Evolutionary conservation across 2,797 vertebrate species (phyloP).

Genomic region (Hydrolagus colliei): DNA sequence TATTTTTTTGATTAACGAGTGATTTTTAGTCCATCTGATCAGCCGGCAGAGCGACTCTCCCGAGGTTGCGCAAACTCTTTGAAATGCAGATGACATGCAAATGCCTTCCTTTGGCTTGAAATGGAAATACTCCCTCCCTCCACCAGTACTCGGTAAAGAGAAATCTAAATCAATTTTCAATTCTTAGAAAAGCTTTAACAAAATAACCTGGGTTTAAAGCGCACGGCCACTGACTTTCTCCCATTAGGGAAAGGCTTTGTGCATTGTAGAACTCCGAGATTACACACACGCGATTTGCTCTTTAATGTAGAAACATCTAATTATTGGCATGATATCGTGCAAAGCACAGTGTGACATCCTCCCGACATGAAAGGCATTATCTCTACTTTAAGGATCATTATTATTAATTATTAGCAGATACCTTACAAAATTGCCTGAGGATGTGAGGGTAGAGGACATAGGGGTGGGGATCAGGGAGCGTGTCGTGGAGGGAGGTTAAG

Average conservation of each 20-base stretch:
- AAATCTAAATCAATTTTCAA: background rate
- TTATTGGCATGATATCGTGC: too few species aligned
- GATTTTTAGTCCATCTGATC: background rate
- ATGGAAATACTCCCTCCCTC: background rate
- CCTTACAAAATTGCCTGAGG: too few species aligned
- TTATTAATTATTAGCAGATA: too few species aligned
- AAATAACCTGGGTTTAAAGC: background rate
- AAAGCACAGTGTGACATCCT: too few species aligned
- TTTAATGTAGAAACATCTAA: background rate
- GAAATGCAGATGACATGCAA: conserved; percentile 27
- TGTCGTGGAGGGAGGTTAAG: too few species aligned
- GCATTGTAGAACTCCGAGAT: background rate
- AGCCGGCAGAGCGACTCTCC: background rate
- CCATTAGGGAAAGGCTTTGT: background rate
- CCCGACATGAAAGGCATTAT: too few species aligned
- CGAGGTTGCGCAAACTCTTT: conserved; percentile 5
- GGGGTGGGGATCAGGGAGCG: too few species aligned
- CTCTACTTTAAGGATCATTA: too few species aligned
- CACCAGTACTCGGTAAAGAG: background rate
- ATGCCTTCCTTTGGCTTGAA: background rate
- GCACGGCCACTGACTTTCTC: too few species aligned
- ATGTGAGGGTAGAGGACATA: too few species aligned
- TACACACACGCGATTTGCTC: background rate
- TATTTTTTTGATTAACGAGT: background rate
- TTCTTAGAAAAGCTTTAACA: background rate